Conservation (phyloP, 2,888 invertebrate species). For the Daptonema setosum region DNA sequence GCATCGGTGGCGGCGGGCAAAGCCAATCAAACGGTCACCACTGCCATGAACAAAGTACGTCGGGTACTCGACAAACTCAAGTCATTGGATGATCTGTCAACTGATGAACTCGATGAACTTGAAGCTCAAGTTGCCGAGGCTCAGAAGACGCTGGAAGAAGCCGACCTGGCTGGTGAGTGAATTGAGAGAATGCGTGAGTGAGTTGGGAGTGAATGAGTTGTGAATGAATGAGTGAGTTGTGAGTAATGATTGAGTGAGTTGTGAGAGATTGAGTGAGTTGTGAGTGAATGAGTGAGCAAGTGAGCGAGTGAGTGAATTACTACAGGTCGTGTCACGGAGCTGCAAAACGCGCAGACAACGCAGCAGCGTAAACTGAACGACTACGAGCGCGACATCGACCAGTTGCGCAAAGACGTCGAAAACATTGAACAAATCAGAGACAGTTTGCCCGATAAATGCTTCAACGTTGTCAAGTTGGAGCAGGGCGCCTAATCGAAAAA, state of each 20-base stretch:
- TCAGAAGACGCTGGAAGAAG: too few species aligned
- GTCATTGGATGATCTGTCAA: constrained; percentile 11
- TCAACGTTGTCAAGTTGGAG: constrained; percentile 53
- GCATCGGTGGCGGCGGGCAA: constrained; percentile 26
- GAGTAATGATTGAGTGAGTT: too few species aligned
- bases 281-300: too few species aligned
- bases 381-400: constrained; percentile 3
- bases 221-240: too few species aligned
- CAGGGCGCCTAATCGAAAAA: background rate
- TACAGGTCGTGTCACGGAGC: constrained; percentile 5
- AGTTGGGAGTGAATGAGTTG: too few species aligned
- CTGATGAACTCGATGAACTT: background rate
- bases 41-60: constrained; percentile 53
- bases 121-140: background rate
- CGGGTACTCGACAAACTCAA: constrained; percentile 28
- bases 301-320: too few species aligned
- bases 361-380: constrained; percentile 1
- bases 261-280: constrained; percentile 3
- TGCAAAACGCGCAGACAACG: constrained; percentile 11
- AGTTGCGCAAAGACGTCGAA: constrained; percentile 36
- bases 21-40: constrained; percentile 60
- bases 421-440: constrained; percentile 59
- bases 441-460: constrained; percentile 54
- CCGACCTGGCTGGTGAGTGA: too few species aligned
- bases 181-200: too few species aligned